phyloP scores from a whole-genome alignment of 1,140 invertebrate genomes.

The Zaprionus africanus region DNA sequence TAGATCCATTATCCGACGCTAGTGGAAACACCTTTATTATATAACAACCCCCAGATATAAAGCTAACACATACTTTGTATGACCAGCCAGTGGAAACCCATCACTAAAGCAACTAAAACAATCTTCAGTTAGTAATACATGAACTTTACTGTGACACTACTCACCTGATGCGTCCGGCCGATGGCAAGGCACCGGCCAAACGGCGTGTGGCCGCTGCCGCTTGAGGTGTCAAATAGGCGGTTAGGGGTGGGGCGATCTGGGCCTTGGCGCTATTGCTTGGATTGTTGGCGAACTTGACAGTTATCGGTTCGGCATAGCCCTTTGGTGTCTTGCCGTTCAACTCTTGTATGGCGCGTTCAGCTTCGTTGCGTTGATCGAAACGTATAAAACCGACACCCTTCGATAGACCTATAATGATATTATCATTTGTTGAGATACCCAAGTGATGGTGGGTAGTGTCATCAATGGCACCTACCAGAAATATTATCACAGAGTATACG shows the following conservation, averaged over 20 bases:
- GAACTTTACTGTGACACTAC: constrained; percentile 20
- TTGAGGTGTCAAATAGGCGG: constrained; percentile 85
- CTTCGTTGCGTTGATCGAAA: constrained; percentile 87
- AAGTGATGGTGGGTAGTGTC: no score
- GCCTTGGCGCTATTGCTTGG: constrained; percentile 87
- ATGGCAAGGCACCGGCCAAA: constrained; percentile 76
- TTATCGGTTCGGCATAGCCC: constrained; percentile 86
- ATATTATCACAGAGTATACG: constrained; percentile 95
- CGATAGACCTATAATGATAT: constrained; percentile 84
- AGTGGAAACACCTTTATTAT: neutral
- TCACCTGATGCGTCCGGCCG: constrained; percentile 82
- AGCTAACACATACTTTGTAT: constrained; percentile 5
- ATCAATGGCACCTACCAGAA: constrained; percentile 85
- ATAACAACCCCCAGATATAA: neutral
- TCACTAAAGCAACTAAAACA: constrained; percentile 22
- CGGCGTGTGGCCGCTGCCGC: constrained; percentile 80
- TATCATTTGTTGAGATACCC: no score
- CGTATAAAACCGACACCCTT: constrained; percentile 87
- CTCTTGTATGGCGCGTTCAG: constrained; percentile 87
- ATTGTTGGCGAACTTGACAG: constrained; percentile 87
- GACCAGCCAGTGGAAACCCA: neutral
- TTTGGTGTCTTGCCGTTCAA: constrained; percentile 87
- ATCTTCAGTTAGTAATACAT: constrained; percentile 13
- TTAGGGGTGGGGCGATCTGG: constrained; percentile 85
- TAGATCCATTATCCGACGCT: neutral